Percentiles rank a stretch among this genome's conserved stretches.
Evolutionary conservation across 2,888 invertebrate genomes (phyloP).

Genomic region (Auanema freiburgensis): DNA sequence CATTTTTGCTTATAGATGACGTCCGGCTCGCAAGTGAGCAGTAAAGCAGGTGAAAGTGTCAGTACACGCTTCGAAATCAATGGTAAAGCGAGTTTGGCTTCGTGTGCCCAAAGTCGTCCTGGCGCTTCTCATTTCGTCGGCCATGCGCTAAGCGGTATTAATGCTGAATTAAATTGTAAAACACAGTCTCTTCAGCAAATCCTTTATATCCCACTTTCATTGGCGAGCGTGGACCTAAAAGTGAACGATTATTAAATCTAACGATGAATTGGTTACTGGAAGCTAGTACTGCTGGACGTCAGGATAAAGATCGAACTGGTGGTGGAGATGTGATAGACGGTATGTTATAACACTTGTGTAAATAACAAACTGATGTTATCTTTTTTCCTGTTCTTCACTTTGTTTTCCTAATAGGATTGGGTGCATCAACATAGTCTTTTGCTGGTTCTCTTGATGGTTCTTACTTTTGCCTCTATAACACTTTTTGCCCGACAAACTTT

Average conservation of each 20-base stretch:
- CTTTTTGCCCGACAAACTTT: too few species aligned
- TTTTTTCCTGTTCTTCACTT: not conserved
- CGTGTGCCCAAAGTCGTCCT: slow-evolving; percentile 9
- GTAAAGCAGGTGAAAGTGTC: too few species aligned
- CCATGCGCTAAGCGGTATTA: slow-evolving; percentile 8
- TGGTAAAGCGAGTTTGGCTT: slow-evolving; percentile 6
- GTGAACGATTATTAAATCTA: slow-evolving; percentile 38
- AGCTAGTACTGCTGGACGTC: slow-evolving; percentile 16
- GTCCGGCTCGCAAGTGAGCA: not conserved
- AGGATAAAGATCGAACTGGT: slow-evolving; percentile 7
- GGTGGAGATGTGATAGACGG: slow-evolving; percentile 20
- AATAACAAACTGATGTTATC: slow-evolving; percentile 1
- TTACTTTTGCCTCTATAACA: too few species aligned
- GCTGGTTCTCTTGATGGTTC: too few species aligned
- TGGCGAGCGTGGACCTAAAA: slow-evolving; percentile 34
- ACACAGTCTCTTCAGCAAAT: slow-evolving; percentile 22
- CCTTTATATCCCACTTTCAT: slow-evolving; percentile 23
- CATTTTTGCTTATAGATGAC: not conserved
- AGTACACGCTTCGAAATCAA: not conserved
- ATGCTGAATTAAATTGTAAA: not conserved
- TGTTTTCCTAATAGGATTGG: too few species aligned
- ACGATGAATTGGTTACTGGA: slow-evolving; percentile 41
- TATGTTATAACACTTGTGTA: slow-evolving; percentile 6
- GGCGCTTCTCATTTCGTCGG: slow-evolving; percentile 14
- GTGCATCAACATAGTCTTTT: too few species aligned